phyloP scores from a whole-genome alignment of 1,140 invertebrate species.

The Lutraria rhynchaena region DNA sequence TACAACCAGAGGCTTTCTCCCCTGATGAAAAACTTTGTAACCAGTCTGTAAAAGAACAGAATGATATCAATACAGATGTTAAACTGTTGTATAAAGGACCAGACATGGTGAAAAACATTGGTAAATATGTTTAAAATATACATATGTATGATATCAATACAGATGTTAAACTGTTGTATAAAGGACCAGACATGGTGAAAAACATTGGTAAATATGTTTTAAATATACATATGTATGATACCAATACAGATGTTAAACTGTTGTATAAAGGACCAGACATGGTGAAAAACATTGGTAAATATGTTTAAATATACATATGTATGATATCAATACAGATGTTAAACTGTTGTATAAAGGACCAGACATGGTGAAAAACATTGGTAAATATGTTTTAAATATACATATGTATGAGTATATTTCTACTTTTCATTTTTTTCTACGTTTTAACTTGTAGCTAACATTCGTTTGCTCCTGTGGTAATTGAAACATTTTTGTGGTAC shows the following conservation, averaged over 20 bases:
- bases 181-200: conserved; percentile 9
- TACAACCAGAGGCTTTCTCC: background rate
- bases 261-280: conserved; percentile 28
- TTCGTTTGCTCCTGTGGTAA: too few species aligned
- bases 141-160: background rate
- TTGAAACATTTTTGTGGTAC: too few species aligned
- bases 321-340: background rate
- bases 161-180: conserved; percentile 30
- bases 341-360: conserved; percentile 31
- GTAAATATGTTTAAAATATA: background rate
- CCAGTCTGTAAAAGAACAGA: background rate
- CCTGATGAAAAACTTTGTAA: background rate
- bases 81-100: conserved; percentile 31
- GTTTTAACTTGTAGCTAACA: too few species aligned
- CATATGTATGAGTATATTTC: background rate
- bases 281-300: background rate
- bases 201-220: background rate
- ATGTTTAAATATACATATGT: background rate
- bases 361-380: background rate
- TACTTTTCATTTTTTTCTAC: background rate
- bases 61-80: background rate
- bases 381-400: background rate
- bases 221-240: background rate
- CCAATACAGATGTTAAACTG: conserved; percentile 1
- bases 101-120: background rate